Percentiles rank a stretch among this genome's conserved stretches.
These are phyloP conservation scores for Drosophila macrothrix DNA, from an alignment of 2,888 invertebrate genomes.

Conservation along the genomic window DNA sequence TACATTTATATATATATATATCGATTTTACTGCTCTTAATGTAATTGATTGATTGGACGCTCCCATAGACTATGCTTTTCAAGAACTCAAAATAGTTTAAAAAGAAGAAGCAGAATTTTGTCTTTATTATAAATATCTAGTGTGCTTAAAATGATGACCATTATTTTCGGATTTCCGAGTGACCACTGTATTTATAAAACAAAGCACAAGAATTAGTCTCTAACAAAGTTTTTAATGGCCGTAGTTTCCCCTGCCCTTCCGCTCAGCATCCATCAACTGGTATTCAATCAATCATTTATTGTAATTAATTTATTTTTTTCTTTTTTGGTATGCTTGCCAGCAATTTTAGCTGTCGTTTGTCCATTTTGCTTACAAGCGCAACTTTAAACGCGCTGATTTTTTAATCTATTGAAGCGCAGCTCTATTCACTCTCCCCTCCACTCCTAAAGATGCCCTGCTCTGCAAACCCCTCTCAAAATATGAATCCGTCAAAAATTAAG, in stretches of 20 bases:
- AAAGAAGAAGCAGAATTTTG: not conserved
- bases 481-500: slow-evolving; percentile 36
- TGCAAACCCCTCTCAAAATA: not conserved
- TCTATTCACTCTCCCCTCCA: not conserved
- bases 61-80: not conserved
- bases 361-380: slow-evolving; percentile 29
- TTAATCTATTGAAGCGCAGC: not conserved
- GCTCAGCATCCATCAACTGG: slow-evolving; percentile 18
- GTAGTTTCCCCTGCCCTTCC: slow-evolving; percentile 10
- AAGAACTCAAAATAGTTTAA: not conserved
- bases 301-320: not conserved
- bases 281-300: slow-evolving; percentile 53
- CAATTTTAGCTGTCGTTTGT: slow-evolving; percentile 29
- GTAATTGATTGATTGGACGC: no score
- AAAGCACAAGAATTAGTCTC: slow-evolving; percentile 12
- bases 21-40: not conserved
- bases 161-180: not conserved
- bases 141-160: not conserved
- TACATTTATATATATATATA: not conserved
- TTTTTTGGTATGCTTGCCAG: not conserved
- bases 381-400: slow-evolving; percentile 23
- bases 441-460: not conserved
- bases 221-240: slow-evolving; percentile 34
- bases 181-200: slow-evolving; percentile 10
- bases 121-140: not conserved